A percentile compares a stretch with the other conserved stretches of the same genome.
phyloP scores from a whole-genome alignment of 2,888 invertebrate genomes.

The Sinelater perroti region DNA sequence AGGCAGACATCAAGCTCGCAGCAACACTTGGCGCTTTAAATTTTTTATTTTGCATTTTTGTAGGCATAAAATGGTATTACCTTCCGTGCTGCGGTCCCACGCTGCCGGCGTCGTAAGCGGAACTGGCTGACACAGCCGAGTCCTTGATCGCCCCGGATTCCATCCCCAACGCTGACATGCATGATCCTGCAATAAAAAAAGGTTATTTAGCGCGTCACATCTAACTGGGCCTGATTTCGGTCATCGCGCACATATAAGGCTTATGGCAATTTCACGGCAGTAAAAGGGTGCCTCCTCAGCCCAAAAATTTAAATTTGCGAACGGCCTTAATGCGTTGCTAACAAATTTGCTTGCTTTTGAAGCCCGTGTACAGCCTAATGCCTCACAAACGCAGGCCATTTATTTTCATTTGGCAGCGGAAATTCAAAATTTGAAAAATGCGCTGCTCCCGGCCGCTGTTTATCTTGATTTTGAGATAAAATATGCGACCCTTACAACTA shows the following conservation, averaged over 20 bases:
- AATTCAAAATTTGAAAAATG: not conserved
- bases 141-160: constrained; percentile 81
- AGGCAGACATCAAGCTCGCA: no score
- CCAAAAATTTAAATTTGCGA: not conserved
- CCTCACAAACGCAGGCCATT: constrained; percentile 1
- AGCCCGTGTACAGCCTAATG: no score
- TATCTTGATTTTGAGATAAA: no score
- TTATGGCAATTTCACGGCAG: no score
- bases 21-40: no score
- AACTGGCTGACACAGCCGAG: constrained; percentile 81
- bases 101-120: constrained; percentile 80
- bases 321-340: not conserved
- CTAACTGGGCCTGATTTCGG: no score
- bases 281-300: no score
- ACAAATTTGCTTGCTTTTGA: no score
- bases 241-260: no score
- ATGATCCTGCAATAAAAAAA: constrained; percentile 68
- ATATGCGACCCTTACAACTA: no score
- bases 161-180: constrained; percentile 80
- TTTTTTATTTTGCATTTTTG: no score
- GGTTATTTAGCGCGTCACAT: constrained; percentile 13
- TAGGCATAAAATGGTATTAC: constrained; percentile 58
- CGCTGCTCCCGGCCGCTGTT: not conserved
- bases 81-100: constrained; percentile 86
- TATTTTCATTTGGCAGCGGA: not conserved